These are phyloP conservation scores for Palythoa grandis DNA, from an alignment of 92 coral and sea anemone species.

Conservation along the genomic window DNA sequence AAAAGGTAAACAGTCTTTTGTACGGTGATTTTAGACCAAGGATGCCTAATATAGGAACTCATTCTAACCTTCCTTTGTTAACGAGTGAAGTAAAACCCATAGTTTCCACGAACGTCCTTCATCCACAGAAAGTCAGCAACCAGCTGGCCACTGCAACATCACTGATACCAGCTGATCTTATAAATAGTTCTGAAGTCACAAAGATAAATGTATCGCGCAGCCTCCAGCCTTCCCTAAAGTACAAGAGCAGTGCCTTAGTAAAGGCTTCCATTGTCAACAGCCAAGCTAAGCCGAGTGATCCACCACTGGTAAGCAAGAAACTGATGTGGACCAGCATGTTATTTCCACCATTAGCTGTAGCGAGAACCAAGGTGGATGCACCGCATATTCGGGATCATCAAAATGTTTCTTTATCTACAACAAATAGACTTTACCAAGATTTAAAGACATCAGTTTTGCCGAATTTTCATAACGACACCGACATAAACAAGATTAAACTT, in stretches of 20 bases:
- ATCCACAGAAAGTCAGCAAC: not conserved
- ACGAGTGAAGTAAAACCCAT: not conserved
- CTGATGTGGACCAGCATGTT: constrained; percentile 28
- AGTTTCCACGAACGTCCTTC: not conserved
- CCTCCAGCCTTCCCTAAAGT: not conserved
- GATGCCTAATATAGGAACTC: not conserved
- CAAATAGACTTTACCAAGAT: not conserved
- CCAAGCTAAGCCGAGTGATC: not conserved
- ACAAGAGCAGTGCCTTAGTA: not conserved
- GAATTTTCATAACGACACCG: not conserved
- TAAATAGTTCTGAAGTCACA: not conserved
- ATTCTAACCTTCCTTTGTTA: not conserved
- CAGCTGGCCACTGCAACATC: not conserved
- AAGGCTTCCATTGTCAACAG: not conserved
- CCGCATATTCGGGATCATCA: not conserved
- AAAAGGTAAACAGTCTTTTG: not conserved
- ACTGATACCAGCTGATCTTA: not conserved
- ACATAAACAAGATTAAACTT: not conserved
- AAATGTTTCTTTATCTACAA: not conserved
- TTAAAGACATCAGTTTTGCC: not conserved
- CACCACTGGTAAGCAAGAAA: not conserved
- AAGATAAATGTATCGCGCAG: not conserved
- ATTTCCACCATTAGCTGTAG: constrained; percentile 20
- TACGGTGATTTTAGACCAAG: not conserved
- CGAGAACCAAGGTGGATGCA: constrained; percentile 11